Base-by-base conservation (phyloP, 2,113 vertebrate species). In the Sinocyclocheilus rhinocerous region DNA sequence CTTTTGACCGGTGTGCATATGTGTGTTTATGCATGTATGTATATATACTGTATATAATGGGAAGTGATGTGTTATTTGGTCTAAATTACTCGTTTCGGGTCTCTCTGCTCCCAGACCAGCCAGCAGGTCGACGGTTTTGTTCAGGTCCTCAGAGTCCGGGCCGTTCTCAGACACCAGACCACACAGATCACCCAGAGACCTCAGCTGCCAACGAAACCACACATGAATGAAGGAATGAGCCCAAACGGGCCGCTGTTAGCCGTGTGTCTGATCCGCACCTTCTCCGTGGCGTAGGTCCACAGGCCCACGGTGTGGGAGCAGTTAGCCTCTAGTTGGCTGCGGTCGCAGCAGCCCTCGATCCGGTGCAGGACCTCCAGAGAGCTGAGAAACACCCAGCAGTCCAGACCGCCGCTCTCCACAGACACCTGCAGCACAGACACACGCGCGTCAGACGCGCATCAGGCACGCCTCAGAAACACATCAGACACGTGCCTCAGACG, bases 261-360 rank as follows among this genome's bases (percentile, higher is more conserved):
- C 9, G 45, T 2, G 36, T 36, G 45, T 48, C 2, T 48, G 45
- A 48, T 11, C 45, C 2, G 69, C 89, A 99, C 98, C 97, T 99
- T 99, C 88, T 98, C 98, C 0, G 96, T 98, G 36, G 98, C 97
- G 0, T 99, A 99, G 42, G 96, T 97, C 98, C 98, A 99, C n/a
- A 99, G 92, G 0, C 98, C 98, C 81, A 98, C 98, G 0, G 96
- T 99, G 87, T 99, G 97, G 16, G 97, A 97, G 87, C 95, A 91
- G 91, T 98, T 99, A 9, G 97, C 95, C 22, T 97, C 98, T 26
- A 98, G 92, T 87, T 98, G 97, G 3, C 94, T 94, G 55, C 94
- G 95, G 76, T 99, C 98, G 69, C 97, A 99, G 89, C 97, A 99
- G 80, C 97, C 96, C 90, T 99, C 98, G 76, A 99, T 99, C 90